Percentiles rank a stretch among this genome's conserved stretches.
Evolutionary conservation across 2,797 vertebrate species (phyloP).

Genomic region (Enteromius argenteus): DNA sequence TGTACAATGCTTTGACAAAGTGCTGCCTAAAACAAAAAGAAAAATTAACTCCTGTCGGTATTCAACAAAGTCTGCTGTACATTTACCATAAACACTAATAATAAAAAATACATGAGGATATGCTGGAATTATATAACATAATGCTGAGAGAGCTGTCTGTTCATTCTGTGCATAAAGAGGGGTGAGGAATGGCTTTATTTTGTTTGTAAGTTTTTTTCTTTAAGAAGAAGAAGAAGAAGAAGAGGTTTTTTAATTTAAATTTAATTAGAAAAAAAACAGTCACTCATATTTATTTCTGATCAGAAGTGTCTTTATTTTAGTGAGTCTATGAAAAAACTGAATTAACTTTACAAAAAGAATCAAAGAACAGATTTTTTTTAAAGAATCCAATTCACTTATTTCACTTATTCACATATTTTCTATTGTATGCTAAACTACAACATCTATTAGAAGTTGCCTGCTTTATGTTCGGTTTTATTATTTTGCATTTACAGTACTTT

Average conservation of each 20-base stretch:
- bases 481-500: neutral
- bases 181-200: neutral
- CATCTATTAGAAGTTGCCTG: neutral
- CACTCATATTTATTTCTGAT: neutral
- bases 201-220: neutral
- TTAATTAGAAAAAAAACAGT: neutral
- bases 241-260: neutral
- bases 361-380: neutral
- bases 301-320: neutral
- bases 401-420: neutral
- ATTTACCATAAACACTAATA: neutral
- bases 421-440: neutral
- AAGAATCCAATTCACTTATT: neutral
- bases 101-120: neutral
- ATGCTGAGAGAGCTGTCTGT: neutral
- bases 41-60: neutral
- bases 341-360: neutral
- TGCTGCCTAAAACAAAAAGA: slow-evolving; percentile 18
- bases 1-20: neutral
- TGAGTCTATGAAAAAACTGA: neutral
- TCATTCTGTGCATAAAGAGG: neutral
- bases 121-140: neutral
- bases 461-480: neutral
- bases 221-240: neutral
- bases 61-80: neutral